Evolutionary conservation across 2,113 vertebrate genomes (phyloP).

Genomic region (Petrocephalus microphthalmus): DNA sequence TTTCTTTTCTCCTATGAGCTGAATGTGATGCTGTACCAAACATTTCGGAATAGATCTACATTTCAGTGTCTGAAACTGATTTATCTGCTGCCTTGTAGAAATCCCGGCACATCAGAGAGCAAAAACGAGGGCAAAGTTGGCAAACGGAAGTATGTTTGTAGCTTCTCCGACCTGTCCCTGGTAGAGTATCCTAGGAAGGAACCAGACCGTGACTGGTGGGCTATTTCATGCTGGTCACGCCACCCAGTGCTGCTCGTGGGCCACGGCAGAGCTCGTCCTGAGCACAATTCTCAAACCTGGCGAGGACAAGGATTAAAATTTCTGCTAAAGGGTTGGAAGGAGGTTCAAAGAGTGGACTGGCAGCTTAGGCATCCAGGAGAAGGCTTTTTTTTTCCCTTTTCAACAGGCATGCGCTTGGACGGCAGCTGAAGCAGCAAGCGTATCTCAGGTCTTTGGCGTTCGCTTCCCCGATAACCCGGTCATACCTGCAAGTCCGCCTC

Average conservation of each 20-base stretch:
- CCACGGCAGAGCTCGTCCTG: not conserved
- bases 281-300: conserved; percentile 35
- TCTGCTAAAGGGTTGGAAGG: conserved; percentile 13
- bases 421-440: not conserved
- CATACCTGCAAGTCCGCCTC: not conserved
- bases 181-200: not conserved
- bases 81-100: not conserved
- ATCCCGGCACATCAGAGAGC: not conserved
- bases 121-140: not conserved
- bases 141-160: not conserved
- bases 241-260: conserved; percentile 10
- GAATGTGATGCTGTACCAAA: not conserved
- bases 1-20: not conserved
- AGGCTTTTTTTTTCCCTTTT: not conserved
- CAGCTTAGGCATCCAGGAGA: conserved; percentile 1
- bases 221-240: conserved; percentile 24
- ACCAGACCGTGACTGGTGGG: conserved; percentile 23
- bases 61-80: not conserved
- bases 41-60: not conserved
- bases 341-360: conserved; percentile 20
- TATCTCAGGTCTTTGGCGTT: not conserved
- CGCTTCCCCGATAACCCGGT: not conserved
- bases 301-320: conserved; percentile 28
- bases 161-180: not conserved
- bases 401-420: not conserved